Evolutionary conservation across 2,113 vertebrate species (phyloP).

Genomic region (Pristiophorus japonicus): DNA sequence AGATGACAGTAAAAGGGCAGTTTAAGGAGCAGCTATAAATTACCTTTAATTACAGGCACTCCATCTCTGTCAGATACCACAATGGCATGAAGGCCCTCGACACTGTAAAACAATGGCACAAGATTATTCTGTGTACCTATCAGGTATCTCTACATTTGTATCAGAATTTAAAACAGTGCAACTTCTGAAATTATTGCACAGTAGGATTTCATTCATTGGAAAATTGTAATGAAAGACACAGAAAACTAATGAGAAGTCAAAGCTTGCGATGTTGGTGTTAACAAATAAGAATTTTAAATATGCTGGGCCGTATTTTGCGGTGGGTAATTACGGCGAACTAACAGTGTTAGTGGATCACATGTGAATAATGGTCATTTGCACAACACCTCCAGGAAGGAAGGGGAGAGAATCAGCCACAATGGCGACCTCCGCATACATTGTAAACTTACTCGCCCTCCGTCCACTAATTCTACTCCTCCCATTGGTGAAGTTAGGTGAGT

Average conservation of each 20-base stretch:
- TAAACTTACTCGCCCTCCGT: no score
- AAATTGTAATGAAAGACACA: background rate
- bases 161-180: background rate
- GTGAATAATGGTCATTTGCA: no score
- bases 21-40: background rate
- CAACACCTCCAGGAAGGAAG: no score
- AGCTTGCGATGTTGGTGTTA: background rate
- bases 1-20: background rate
- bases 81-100: conserved; percentile 93
- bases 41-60: conserved; percentile 96
- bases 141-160: background rate
- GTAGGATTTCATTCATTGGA: background rate
- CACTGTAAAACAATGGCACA: conserved; percentile 51
- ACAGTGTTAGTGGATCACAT: no score
- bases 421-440: no score
- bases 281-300: background rate
- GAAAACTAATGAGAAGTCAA: background rate
- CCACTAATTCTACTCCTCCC: no score
- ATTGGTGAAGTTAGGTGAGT: no score
- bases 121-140: background rate
- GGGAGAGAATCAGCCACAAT: no score
- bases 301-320: background rate
- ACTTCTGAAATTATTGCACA: background rate
- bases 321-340: no score
- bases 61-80: conserved; percentile 93